phyloP scores from a whole-genome alignment of 1,140 invertebrate species.

The Philopotamus ludificatus region DNA sequence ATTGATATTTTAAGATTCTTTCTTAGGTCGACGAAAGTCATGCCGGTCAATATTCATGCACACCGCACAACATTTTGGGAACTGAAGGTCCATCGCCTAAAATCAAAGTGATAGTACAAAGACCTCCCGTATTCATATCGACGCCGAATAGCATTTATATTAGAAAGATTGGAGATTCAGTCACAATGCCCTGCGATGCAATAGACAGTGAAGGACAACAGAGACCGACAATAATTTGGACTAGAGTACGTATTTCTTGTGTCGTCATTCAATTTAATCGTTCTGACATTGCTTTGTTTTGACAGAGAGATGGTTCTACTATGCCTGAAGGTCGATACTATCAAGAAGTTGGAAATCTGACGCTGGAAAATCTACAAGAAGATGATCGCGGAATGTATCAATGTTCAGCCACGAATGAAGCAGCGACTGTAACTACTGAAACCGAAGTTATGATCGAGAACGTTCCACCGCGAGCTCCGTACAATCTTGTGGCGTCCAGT shows the following conservation, averaged over 20 bases:
- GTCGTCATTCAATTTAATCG: not conserved
- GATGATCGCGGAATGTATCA: slow-evolving; percentile 89
- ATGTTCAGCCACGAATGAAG: slow-evolving; percentile 89
- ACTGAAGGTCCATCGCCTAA: slow-evolving; percentile 79
- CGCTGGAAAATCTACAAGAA: slow-evolving; percentile 77
- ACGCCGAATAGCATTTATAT: slow-evolving; percentile 80
- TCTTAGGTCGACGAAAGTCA: slow-evolving; percentile 71
- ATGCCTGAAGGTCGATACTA: slow-evolving; percentile 68
- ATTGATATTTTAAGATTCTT: slow-evolving; percentile 10
- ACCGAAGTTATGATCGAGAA: slow-evolving; percentile 87
- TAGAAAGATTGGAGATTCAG: slow-evolving; percentile 74
- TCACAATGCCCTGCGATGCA: slow-evolving; percentile 83
- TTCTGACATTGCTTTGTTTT: not conserved
- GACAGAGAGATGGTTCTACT: slow-evolving; percentile 71
- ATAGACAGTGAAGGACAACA: slow-evolving; percentile 70
- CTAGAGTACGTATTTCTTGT: slow-evolving; percentile 62
- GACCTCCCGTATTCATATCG: slow-evolving; percentile 74
- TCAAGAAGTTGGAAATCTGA: slow-evolving; percentile 81
- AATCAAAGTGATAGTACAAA: slow-evolving; percentile 87
- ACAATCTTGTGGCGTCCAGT: slow-evolving; percentile 82
- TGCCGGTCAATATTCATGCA: slow-evolving; percentile 83
- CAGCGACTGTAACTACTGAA: slow-evolving; percentile 82
- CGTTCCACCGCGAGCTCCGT: slow-evolving; percentile 84
- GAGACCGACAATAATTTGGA: slow-evolving; percentile 80
- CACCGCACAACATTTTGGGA: slow-evolving; percentile 87